phyloP scores from a whole-genome alignment of 2,797 vertebrate genomes.

The Eupleurogrammus muticus region DNA sequence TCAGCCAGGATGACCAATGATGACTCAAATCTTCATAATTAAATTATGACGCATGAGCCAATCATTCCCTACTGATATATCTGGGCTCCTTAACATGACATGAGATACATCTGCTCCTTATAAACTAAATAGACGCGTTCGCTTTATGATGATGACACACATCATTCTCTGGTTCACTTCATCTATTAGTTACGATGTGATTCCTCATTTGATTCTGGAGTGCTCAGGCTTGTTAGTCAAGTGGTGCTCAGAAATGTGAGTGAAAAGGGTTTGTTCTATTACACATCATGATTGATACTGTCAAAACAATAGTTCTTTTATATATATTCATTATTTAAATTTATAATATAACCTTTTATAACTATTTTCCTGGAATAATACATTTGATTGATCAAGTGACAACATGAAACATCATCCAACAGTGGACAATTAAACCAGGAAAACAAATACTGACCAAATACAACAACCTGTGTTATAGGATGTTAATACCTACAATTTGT shows the following conservation, averaged over 20 bases:
- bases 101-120: slow-evolving; percentile 11
- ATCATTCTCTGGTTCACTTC: background rate
- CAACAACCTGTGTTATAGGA: background rate
- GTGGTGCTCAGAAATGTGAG: background rate
- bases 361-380: too few relatives aligned
- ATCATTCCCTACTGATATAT: slow-evolving; percentile 4
- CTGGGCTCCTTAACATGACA: slow-evolving; percentile 12
- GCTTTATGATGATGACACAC: background rate
- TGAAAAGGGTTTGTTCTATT: background rate
- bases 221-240: background rate
- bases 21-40: slow-evolving; percentile 5
- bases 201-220: background rate
- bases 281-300: background rate
- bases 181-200: background rate
- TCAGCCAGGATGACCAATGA: background rate
- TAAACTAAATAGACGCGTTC: background rate
- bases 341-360: background rate
- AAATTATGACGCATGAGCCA: slow-evolving; percentile 15
- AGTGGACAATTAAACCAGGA: background rate
- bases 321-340: background rate
- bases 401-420: background rate
- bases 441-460: background rate
- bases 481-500: background rate
- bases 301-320: background rate
- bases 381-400: too few relatives aligned